Conservation (phyloP, 2,113 vertebrate species). For the Orcinus orca region DNA sequence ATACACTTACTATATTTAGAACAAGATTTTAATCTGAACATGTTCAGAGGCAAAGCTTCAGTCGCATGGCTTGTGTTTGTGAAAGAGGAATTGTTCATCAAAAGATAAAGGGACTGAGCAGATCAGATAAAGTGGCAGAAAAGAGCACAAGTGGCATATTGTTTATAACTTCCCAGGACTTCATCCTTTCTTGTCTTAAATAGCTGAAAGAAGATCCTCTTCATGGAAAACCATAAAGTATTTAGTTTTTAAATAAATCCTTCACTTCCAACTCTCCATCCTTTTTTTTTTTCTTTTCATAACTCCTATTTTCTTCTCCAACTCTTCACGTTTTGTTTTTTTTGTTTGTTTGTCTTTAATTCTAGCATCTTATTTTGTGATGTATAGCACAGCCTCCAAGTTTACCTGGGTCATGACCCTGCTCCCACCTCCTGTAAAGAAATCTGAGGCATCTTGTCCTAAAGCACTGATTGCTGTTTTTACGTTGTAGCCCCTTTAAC, state of each 20-base stretch:
- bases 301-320: neutral
- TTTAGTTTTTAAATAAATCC: neutral
- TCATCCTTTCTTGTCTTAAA: neutral
- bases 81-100: neutral
- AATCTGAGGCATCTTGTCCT: neutral
- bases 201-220: neutral
- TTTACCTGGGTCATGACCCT: neutral
- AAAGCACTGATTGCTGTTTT: neutral
- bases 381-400: neutral
- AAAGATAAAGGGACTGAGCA: neutral
- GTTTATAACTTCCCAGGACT: neutral
- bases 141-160: neutral
- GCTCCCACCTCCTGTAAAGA: neutral
- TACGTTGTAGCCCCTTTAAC: neutral
- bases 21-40: neutral
- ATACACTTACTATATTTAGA: neutral
- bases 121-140: neutral
- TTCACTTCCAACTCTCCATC: neutral
- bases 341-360: neutral
- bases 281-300: neutral
- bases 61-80: neutral
- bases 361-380: neutral
- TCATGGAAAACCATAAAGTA: neutral
- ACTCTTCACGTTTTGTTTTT: neutral
- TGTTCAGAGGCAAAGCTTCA: neutral